Percentiles rank a stretch among this genome's conserved stretches.
Evolutionary conservation across 2,888 invertebrate species (phyloP).

Genomic region (Urechis unicinctus): DNA sequence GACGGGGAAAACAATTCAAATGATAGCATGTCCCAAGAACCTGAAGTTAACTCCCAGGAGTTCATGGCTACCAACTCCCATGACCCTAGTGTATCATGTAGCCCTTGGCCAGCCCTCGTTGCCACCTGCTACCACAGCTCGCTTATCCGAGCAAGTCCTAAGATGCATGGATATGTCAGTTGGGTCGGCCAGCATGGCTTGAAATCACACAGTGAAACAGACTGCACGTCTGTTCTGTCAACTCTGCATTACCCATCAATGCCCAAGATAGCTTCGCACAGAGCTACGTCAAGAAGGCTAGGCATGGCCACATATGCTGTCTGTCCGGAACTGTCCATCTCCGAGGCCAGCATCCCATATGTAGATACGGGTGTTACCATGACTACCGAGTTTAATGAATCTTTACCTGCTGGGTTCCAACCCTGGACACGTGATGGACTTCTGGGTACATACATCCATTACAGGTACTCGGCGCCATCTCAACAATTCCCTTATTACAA

Average conservation of each 20-base stretch:
- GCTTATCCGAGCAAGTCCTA: not conserved
- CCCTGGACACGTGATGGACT: too few species aligned
- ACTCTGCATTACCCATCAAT: too few species aligned
- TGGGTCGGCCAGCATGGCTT: not conserved
- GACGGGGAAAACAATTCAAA: too few species aligned
- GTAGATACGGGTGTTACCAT: too few species aligned
- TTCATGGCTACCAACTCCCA: too few species aligned
- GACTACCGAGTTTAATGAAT: not conserved
- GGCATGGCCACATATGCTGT: not conserved
- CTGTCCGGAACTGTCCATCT: not conserved
- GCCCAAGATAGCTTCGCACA: not conserved
- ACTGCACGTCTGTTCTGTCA: too few species aligned
- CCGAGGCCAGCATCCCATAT: not conserved
- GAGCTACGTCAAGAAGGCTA: not conserved
- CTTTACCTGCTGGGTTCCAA: not conserved
- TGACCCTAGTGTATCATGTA: not conserved
- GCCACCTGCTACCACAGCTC: not conserved
- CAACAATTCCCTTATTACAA: too few species aligned
- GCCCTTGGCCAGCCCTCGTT: not conserved
- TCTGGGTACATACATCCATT: not conserved
- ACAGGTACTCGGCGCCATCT: not conserved
- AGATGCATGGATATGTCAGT: not conserved
- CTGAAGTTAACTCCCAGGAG: too few species aligned
- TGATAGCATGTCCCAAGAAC: too few species aligned
- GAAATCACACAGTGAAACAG: not conserved